Evolutionary conservation across 2,797 vertebrate genomes (phyloP).

Genomic region (Tangara arthus): DNA sequence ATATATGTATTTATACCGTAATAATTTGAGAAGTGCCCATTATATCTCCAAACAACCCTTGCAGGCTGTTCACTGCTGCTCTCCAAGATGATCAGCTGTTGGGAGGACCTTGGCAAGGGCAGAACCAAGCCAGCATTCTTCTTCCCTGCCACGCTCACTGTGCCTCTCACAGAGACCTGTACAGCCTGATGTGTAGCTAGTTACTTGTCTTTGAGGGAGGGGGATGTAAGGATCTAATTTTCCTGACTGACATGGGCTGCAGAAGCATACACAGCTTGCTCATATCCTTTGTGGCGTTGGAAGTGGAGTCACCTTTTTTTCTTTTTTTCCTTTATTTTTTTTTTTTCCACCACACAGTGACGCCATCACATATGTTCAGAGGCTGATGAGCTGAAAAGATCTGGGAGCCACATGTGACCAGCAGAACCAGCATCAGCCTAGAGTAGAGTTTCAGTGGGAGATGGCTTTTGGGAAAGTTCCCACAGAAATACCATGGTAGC

Average conservation of each 20-base stretch:
- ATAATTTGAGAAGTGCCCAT: not conserved
- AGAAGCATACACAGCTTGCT: constrained; percentile 59
- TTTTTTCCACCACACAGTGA: constrained; percentile 7
- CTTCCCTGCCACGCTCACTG: not conserved
- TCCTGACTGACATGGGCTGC: constrained; percentile 51
- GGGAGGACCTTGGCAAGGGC: not conserved
- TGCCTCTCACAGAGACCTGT: not conserved
- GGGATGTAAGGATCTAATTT: constrained; percentile 68
- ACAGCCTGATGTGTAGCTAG: constrained; percentile 25
- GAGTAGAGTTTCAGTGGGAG: constrained; percentile 24
- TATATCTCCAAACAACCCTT: not conserved
- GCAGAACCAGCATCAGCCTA: not conserved
- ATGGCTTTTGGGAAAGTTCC: constrained; percentile 41
- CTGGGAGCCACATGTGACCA: constrained; percentile 70
- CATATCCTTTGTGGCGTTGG: constrained; percentile 59
- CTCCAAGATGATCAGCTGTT: not conserved
- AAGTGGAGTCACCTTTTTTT: constrained; percentile 44
- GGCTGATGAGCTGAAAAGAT: constrained; percentile 45
- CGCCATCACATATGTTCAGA: constrained; percentile 61
- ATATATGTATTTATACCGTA: not conserved
- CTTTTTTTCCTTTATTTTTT: not conserved
- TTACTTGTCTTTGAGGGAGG: constrained; percentile 29
- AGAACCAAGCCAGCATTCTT: not conserved
- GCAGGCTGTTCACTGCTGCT: not conserved
- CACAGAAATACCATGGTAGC: constrained; percentile 15